A percentile compares a stretch with the other conserved stretches of the same genome.
Evolutionary conservation across 2,113 vertebrate genomes (phyloP).

Genomic region (Nasalis larvatus): DNA sequence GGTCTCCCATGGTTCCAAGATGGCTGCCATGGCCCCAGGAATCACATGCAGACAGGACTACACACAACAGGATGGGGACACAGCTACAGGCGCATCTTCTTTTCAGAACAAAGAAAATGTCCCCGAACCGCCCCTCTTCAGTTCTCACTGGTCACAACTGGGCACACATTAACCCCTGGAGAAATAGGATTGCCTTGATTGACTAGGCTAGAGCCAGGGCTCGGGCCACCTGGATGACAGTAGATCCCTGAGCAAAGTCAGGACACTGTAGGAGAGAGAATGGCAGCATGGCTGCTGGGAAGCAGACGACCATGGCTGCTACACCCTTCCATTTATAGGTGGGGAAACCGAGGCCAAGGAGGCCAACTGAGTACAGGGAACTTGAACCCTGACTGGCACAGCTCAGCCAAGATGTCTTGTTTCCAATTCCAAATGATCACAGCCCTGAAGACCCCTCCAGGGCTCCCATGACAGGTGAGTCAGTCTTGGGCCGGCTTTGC

Average conservation of each 20-base stretch:
- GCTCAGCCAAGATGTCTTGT: background rate
- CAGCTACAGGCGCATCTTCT: background rate
- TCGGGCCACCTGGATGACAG: background rate
- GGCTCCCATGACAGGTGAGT: background rate
- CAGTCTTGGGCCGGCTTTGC: background rate
- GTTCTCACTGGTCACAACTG: background rate
- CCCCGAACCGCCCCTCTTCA: background rate
- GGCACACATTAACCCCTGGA: accelerated
- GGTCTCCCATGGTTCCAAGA: background rate
- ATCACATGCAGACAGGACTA: background rate
- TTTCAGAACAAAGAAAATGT: background rate
- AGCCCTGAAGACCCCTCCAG: background rate
- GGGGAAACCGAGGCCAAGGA: background rate
- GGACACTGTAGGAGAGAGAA: background rate
- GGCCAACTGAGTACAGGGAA: background rate
- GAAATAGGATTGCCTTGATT: background rate
- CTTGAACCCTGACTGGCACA: background rate
- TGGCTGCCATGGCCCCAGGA: background rate
- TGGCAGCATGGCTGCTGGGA: background rate
- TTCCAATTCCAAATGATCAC: background rate
- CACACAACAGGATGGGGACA: accelerated
- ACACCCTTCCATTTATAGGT: background rate
- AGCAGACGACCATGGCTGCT: accelerated
- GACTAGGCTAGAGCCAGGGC: no score
- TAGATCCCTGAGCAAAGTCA: background rate